Conservation (phyloP, 2,113 vertebrate species). For the Dromaius novaehollandiae region DNA sequence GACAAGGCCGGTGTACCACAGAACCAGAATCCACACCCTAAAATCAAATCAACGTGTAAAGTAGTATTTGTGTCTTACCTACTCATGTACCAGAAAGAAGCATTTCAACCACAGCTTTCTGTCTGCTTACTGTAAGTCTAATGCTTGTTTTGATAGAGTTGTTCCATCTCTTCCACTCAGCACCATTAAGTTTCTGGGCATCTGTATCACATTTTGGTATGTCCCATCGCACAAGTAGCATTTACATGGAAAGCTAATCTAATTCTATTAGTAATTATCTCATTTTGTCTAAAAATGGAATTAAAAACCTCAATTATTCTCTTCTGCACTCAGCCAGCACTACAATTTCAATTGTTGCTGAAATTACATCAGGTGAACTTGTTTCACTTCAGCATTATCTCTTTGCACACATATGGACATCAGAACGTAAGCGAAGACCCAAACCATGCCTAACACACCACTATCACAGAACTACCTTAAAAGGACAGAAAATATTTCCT, state of each 20-base stretch:
- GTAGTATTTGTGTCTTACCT: background rate
- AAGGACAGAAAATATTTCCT: background rate
- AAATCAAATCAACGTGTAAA: background rate
- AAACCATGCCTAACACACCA: fast-evolving
- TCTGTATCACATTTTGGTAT: background rate
- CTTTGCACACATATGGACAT: background rate
- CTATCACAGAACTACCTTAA: background rate
- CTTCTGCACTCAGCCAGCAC: background rate
- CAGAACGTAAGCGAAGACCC: fast-evolving
- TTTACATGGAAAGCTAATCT: background rate
- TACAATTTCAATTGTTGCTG: background rate
- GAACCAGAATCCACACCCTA: background rate
- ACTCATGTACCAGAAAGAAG: background rate
- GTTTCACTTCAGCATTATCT: background rate
- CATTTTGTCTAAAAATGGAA: background rate
- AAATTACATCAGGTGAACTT: background rate
- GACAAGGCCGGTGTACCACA: background rate
- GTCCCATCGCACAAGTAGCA: background rate
- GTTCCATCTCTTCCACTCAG: background rate
- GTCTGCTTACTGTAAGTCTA: background rate
- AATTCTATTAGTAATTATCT: background rate
- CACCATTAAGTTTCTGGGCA: background rate
- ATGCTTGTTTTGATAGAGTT: background rate
- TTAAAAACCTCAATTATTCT: background rate
- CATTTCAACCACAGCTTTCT: background rate